phyloP scores from a whole-genome alignment of 1,140 invertebrate genomes.

The Streblospio benedicti region DNA sequence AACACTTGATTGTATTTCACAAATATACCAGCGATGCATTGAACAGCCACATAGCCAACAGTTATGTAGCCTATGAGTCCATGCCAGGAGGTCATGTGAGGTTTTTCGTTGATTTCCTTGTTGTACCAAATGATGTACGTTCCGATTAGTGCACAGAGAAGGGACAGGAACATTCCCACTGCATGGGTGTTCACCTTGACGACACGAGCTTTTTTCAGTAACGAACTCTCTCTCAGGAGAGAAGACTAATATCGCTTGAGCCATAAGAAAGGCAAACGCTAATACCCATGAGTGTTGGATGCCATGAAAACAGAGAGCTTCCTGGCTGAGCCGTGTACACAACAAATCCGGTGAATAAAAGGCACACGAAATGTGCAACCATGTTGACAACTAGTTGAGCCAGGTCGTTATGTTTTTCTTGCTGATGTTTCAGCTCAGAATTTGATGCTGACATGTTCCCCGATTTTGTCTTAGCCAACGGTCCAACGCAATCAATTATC shows the following conservation, averaged over 20 bases:
- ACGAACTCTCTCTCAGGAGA: conserved; percentile 5
- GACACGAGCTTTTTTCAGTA: not conserved
- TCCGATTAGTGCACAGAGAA: conserved; percentile 16
- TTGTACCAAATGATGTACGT: conserved; percentile 34
- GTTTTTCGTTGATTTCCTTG: conserved; percentile 36
- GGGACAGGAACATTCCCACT: not conserved
- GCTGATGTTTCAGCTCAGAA: no score
- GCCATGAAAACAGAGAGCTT: no score
- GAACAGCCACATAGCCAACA: conserved; percentile 28
- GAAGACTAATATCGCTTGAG: conserved; percentile 3
- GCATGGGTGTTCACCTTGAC: not conserved
- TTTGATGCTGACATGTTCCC: no score
- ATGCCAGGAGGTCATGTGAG: conserved; percentile 44
- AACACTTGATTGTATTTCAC: conserved; percentile 31
- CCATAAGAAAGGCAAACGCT: not conserved
- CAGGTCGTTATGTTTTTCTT: no score
- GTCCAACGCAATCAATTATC: no score
- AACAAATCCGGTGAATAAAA: no score
- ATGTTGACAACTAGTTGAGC: no score
- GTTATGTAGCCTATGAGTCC: conserved; percentile 36
- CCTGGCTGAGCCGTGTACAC: no score
- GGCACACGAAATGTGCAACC: no score
- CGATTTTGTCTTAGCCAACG: no score
- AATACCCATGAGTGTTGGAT: no score
- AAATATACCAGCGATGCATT: conserved; percentile 30